These are phyloP conservation scores for Diogma glabrata DNA, from an alignment of 2,888 invertebrate species.

Conservation along the genomic window DNA sequence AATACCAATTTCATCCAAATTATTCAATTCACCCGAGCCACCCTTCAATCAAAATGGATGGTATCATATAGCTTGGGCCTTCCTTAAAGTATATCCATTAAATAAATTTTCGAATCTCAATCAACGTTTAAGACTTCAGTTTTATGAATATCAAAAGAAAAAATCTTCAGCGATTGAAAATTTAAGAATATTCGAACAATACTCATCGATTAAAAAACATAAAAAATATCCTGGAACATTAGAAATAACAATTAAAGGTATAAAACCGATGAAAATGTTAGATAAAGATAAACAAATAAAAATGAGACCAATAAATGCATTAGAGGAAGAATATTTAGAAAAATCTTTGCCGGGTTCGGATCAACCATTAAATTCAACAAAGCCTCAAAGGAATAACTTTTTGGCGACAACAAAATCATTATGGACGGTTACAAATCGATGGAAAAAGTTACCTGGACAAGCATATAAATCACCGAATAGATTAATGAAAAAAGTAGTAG, in stretches of 20 bases:
- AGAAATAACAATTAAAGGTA: background rate
- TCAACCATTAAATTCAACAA: background rate
- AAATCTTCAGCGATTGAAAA: background rate
- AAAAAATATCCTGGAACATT: background rate
- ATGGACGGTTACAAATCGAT: slow-evolving; percentile 4
- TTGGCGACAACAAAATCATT: background rate
- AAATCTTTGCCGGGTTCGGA: background rate
- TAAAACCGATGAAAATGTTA: background rate
- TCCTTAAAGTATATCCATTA: background rate
- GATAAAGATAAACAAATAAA: background rate
- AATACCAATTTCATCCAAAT: background rate
- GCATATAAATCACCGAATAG: slow-evolving; percentile 1
- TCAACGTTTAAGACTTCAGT: background rate
- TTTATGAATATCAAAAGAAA: slow-evolving; percentile 6
- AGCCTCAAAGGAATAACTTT: background rate
- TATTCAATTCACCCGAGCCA: background rate
- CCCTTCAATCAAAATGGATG: background rate
- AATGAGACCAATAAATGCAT: background rate
- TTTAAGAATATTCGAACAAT: background rate
- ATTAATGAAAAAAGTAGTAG: slow-evolving; percentile 1
- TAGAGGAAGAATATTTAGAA: background rate
- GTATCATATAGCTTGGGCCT: slow-evolving; percentile 4
- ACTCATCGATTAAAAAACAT: background rate
- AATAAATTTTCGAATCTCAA: background rate
- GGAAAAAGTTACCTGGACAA: slow-evolving; percentile 4